Percentiles rank a stretch among this genome's conserved stretches.
phyloP scores from a whole-genome alignment of 2,888 invertebrate species.

The Drosophila incognita region DNA sequence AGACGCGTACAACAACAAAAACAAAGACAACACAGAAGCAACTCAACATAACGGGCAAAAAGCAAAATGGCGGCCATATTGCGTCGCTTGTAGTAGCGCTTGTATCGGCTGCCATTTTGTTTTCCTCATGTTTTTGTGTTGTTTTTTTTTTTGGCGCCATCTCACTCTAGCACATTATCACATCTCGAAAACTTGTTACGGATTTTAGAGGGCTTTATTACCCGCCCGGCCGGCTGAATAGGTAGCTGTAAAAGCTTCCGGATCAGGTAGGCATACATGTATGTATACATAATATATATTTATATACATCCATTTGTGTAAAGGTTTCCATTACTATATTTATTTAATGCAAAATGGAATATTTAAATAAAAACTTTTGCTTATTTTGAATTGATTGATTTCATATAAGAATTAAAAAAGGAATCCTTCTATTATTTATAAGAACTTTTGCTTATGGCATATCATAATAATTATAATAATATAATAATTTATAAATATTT shows the following conservation, averaged over 20 bases:
- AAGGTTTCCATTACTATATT: background rate
- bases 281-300: slow-evolving; percentile 10
- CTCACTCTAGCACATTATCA: slow-evolving; percentile 32
- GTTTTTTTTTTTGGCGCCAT: slow-evolving; percentile 23
- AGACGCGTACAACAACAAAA: slow-evolving; percentile 26
- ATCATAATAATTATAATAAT: background rate
- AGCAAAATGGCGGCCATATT: slow-evolving; percentile 75
- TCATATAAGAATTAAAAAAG: too few relatives aligned
- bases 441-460: too few relatives aligned
- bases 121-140: slow-evolving; percentile 29
- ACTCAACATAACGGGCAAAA: slow-evolving; percentile 65
- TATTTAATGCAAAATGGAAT: background rate
- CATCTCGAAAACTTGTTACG: slow-evolving; percentile 23
- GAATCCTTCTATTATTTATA: too few relatives aligned
- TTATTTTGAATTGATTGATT: too few relatives aligned
- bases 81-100: slow-evolving; percentile 66
- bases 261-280: background rate
- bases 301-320: background rate
- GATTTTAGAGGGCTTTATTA: slow-evolving; percentile 11
- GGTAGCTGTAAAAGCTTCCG: slow-evolving; percentile 1
- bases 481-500: background rate
- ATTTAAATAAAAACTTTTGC: too few relatives aligned
- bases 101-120: slow-evolving; percentile 72
- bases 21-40: background rate
- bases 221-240: slow-evolving; percentile 31